Percentiles rank a stretch among this genome's conserved stretches.
Conservation (phyloP, 1,140 invertebrate genomes). For the Acromyrmex heyeri region DNA sequence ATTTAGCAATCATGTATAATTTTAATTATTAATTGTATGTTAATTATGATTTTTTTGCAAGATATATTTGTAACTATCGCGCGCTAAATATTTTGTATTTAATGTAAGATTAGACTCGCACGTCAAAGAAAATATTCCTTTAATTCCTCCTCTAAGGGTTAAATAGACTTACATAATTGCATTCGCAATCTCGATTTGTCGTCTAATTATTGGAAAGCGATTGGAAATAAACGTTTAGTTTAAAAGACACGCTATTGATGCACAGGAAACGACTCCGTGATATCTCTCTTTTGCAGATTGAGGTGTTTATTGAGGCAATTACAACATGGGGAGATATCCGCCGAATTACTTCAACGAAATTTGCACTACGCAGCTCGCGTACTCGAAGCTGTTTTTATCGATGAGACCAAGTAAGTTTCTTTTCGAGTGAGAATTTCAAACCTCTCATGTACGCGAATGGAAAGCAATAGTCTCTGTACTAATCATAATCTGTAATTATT, state of each 20-base stretch:
- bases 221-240: conserved; percentile 37
- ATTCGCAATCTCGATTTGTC: conserved; percentile 45
- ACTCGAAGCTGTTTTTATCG: conserved; percentile 95
- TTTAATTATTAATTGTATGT: background rate
- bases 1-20: background rate
- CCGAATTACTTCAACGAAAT: conserved; percentile 94
- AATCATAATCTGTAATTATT: conserved; percentile 5
- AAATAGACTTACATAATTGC: conserved; percentile 21
- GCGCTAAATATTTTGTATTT: conserved; percentile 10
- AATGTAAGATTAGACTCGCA: background rate
- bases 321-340: conserved; percentile 93
- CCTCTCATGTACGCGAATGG: background rate
- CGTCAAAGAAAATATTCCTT: conserved; percentile 20
- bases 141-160: background rate
- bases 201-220: conserved; percentile 53
- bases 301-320: conserved; percentile 93
- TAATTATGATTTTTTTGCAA: background rate
- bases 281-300: conserved; percentile 89
- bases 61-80: too few species aligned
- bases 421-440: conserved; percentile 24
- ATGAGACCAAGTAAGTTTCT: conserved; percentile 94
- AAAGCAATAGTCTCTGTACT: conserved; percentile 19
- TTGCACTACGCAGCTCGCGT: conserved; percentile 95
- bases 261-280: background rate
- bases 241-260: conserved; percentile 21